Evolutionary conservation across 2,797 vertebrate genomes (phyloP).

Genomic region (Muraenolepis orangiensis): DNA sequence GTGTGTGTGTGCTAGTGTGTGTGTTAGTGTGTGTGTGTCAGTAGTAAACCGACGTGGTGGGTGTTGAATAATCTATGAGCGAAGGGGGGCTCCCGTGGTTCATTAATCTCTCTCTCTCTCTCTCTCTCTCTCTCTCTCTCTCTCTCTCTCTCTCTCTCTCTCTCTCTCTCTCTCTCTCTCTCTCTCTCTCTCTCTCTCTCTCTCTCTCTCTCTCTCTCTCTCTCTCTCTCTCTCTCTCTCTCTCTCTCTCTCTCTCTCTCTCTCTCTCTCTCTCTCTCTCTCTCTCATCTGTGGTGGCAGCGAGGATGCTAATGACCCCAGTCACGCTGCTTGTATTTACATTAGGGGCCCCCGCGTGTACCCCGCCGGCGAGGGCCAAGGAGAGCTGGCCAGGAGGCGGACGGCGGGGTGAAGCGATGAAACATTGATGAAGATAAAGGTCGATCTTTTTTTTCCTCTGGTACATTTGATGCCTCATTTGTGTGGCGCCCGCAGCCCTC

Average conservation of each 20-base stretch:
- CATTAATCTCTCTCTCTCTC: slow-evolving; percentile 36
- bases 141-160: slow-evolving; percentile 21
- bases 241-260: slow-evolving; percentile 21
- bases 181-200: slow-evolving; percentile 18
- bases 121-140: slow-evolving; percentile 5
- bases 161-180: background rate
- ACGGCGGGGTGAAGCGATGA: background rate
- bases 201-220: slow-evolving; percentile 12
- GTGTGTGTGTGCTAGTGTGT: background rate
- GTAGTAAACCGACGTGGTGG: slow-evolving; percentile 8
- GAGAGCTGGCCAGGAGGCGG: background rate
- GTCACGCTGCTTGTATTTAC: background rate
- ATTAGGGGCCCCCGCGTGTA: background rate
- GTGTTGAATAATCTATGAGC: slow-evolving; percentile 54
- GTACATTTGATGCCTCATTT: background rate
- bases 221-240: slow-evolving; percentile 5
- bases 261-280: background rate
- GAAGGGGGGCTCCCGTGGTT: slow-evolving; percentile 31
- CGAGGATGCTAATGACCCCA: background rate
- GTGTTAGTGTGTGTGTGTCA: no score
- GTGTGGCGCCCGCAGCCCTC: background rate
- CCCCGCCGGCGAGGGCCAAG: background rate
- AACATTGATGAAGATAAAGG: background rate
- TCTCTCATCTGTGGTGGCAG: background rate
- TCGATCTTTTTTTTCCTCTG: background rate